phyloP scores from a whole-genome alignment of 1,140 invertebrate species.

The Eriocheir sinensis region DNA sequence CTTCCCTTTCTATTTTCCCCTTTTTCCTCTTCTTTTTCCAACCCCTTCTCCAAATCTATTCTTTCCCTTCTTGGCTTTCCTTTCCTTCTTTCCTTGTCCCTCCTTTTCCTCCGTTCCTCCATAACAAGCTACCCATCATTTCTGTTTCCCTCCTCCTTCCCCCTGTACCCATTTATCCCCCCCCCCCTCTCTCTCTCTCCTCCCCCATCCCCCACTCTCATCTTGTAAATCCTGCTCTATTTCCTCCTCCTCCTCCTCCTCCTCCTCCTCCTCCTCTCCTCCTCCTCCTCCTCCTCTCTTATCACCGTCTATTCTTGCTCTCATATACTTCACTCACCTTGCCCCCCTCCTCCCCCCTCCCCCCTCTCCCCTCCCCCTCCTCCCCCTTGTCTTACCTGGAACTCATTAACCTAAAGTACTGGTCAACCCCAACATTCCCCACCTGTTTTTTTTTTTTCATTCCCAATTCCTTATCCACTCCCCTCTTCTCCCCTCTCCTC shows the following conservation, averaged over 20 bases:
- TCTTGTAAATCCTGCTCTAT: background rate
- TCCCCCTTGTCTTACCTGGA: background rate
- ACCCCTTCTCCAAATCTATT: no score
- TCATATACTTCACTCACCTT: background rate
- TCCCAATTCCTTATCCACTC: no score
- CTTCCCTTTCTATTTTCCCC: background rate
- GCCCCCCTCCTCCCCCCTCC: background rate
- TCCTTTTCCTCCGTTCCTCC: no score
- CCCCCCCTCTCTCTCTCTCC: background rate
- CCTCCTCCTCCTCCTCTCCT: background rate
- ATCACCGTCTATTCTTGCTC: background rate
- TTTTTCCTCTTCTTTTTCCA: no score
- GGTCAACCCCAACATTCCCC: background rate
- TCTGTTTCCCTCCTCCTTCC: background rate
- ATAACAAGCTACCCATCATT: background rate
- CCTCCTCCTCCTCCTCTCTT: background rate
- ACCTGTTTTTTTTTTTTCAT: background rate
- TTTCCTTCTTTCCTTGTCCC: no score
- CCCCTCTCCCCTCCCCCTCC: background rate
- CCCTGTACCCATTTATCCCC: no score
- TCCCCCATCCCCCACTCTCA: background rate
- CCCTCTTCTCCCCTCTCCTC: background rate
- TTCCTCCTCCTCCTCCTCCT: background rate
- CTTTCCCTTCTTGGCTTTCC: no score
- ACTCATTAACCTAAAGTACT: no score